Evolutionary conservation across 2,113 vertebrate species (phyloP).

Genomic region (Saccopteryx leptura): DNA sequence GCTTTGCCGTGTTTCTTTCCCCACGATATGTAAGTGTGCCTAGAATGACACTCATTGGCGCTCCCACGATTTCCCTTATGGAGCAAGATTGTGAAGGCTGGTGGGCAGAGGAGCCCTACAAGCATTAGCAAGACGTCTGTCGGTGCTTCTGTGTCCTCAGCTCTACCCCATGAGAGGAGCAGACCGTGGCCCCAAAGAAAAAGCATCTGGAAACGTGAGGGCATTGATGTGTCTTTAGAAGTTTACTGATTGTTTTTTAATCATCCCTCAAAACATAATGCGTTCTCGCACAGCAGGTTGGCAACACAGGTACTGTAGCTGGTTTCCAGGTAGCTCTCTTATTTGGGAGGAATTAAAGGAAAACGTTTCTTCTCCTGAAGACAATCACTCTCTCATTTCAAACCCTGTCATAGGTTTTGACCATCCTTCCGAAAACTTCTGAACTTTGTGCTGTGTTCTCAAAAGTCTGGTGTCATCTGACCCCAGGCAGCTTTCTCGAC

Average conservation of each 20-base stretch:
- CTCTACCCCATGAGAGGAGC: background rate
- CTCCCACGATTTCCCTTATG: background rate
- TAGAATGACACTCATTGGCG: background rate
- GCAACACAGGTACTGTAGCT: background rate
- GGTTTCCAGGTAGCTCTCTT: background rate
- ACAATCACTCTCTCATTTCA: background rate
- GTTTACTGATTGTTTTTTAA: background rate
- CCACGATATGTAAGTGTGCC: background rate
- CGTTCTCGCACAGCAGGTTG: background rate
- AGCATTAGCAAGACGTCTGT: background rate
- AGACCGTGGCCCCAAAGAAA: background rate
- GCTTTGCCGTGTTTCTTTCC: background rate
- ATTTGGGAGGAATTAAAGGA: background rate
- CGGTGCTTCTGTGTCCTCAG: background rate
- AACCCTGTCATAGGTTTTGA: background rate
- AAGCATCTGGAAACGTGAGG: background rate
- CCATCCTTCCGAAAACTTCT: background rate
- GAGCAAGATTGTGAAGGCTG: background rate
- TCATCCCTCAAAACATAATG: constrained; percentile 26
- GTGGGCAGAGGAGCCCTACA: background rate
- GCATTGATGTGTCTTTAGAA: background rate
- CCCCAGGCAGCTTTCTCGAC: background rate
- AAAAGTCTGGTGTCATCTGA: background rate
- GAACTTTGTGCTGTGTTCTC: background rate
- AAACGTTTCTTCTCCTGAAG: background rate